phyloP scores from a whole-genome alignment of 2,797 vertebrate species.

The Cuculus canorus region DNA sequence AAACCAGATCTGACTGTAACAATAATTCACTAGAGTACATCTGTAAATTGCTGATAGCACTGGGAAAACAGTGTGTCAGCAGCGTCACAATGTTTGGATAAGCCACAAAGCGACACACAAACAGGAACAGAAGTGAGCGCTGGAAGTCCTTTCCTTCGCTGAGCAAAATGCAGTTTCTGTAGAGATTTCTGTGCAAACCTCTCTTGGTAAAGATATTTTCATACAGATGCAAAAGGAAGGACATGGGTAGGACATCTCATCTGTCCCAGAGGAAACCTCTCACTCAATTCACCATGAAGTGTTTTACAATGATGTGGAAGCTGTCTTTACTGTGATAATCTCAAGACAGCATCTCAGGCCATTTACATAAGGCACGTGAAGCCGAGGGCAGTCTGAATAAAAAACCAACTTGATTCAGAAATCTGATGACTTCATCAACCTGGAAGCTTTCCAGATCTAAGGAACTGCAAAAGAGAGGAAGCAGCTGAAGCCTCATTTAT shows the following conservation, averaged over 20 bases:
- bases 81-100: neutral
- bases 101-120: neutral
- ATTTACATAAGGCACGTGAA: neutral
- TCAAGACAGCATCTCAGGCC: neutral
- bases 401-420: neutral
- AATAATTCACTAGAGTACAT: neutral
- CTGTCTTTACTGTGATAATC: neutral
- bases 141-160: neutral
- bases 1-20: neutral
- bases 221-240: neutral
- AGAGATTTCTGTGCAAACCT: neutral
- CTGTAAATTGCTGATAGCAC: neutral
- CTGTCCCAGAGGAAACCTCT: neutral
- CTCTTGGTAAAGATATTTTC: neutral
- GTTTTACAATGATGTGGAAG: neutral
- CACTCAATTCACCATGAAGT: neutral
- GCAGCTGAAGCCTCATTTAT: neutral
- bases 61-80: neutral
- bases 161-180: neutral
- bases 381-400: neutral
- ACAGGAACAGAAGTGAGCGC: neutral
- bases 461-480: neutral
- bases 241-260: neutral
- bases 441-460: constrained; percentile 27
- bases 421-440: neutral